phyloP scores from a whole-genome alignment of 2,113 vertebrate species.

The Chloebia gouldiae region DNA sequence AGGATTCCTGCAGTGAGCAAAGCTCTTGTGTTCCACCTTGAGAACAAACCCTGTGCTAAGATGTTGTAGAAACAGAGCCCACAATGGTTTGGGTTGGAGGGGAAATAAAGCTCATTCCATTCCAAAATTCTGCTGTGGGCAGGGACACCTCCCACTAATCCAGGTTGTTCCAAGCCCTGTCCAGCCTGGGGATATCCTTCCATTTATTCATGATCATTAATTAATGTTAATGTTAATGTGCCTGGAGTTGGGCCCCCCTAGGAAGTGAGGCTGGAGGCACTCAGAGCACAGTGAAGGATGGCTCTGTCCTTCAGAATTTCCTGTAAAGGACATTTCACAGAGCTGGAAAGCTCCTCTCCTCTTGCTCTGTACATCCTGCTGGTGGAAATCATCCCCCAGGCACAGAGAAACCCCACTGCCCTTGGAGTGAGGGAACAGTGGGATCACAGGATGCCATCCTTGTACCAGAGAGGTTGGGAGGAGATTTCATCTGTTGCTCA shows the following conservation, averaged over 20 bases:
- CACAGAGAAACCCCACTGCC: neutral
- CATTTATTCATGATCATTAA: neutral
- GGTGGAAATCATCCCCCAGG: neutral
- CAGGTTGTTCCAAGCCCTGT: neutral
- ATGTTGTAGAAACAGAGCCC: neutral
- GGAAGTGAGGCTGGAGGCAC: neutral
- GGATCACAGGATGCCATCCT: neutral
- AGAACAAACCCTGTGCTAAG: neutral
- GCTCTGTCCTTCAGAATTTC: neutral
- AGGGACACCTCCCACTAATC: neutral
- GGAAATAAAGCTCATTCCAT: neutral
- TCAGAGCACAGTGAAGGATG: neutral
- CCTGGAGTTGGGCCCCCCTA: neutral
- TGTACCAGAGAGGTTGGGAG: fast-evolving
- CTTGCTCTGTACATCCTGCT: neutral
- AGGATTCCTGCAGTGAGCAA: neutral
- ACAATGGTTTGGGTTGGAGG: neutral
- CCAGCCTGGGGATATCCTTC: neutral
- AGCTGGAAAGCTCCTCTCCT: neutral
- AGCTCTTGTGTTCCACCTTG: neutral
- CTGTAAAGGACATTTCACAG: neutral
- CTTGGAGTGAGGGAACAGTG: neutral
- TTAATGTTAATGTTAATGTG: neutral
- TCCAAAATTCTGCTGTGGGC: neutral
- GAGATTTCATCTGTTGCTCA: neutral